phyloP scores from a whole-genome alignment of 2,797 vertebrate genomes.

The Malacoraja senta region DNA sequence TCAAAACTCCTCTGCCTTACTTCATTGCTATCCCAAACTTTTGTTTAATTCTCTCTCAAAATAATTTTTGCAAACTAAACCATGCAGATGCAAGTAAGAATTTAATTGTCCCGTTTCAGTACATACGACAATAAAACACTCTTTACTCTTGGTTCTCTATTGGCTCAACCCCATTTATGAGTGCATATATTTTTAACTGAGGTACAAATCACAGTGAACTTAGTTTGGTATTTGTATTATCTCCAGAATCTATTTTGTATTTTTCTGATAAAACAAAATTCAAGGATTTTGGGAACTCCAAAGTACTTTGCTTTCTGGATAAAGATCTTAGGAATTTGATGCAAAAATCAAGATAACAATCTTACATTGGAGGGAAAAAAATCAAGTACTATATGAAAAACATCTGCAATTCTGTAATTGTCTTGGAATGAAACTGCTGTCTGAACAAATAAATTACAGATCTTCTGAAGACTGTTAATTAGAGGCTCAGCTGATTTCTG shows the following conservation, averaged over 20 bases:
- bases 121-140: too few species aligned
- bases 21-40: background rate
- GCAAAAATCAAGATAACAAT: background rate
- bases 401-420: constrained; percentile 31
- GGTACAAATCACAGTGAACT: background rate
- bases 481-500: background rate
- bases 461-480: constrained; percentile 19
- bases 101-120: too few species aligned
- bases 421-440: constrained; percentile 30
- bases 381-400: constrained; percentile 6
- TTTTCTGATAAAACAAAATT: background rate
- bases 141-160: too few species aligned
- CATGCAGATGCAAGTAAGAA: too few species aligned
- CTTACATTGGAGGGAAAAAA: background rate
- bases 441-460: constrained; percentile 3
- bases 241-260: background rate
- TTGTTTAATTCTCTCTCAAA: background rate
- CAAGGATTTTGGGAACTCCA: background rate
- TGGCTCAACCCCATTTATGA: background rate
- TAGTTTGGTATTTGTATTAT: background rate
- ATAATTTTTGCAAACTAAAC: background rate
- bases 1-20: too few species aligned
- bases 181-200: background rate
- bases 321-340: background rate
- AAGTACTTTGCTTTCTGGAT: background rate